Evolutionary conservation across 1,140 invertebrate genomes (phyloP), one percentile per base, ranked within the genome.

Genomic region (Aleiodes sp.): DNA sequence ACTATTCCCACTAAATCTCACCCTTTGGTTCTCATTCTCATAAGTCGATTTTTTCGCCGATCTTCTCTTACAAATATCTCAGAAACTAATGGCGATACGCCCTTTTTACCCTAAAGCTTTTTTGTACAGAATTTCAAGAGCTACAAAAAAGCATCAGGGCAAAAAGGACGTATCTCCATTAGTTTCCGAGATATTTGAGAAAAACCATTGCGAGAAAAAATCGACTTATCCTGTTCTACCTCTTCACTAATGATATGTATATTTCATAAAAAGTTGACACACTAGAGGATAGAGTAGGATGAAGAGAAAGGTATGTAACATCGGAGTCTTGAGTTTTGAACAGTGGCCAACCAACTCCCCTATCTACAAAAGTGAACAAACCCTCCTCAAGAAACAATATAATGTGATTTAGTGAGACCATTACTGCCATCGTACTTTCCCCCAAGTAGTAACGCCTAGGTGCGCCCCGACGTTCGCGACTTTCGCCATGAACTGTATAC

Each of bases 341-440:
- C 10, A 21, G 46, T 6, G 26, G 19, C 3, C n/a, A 16, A 14
- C 6, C 46, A n/a, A 24, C 19, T 52, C 19, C 16, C 10, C 12
- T 28, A 14, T n/a, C 56, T 10, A 59, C 26, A 59, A 29, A 21
- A 29, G 52, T n/a, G 24, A 56, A n/a, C 56, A 10, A 59, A 41
- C 35, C 61, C 61, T 68, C 35, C 52, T 59, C 62, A 41, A 65
- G 65, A 68, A 71, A 71, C 65, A 68, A 70, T 70, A 65, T 70
- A 64, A 70, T 70, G 68, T 70, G 68, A 70, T 70, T 70, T 70
- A 70, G 24, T 21, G 62, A 26, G 26, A 29, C 68, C 61, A 70
- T 70, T 70, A 64, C 67, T 65, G 68, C 61, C 60, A 59, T 10
- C 63, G 68, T 65, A 70, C 61, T 70, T 65, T 70, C 68, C n/a